These are phyloP conservation scores for Talpa occidentalis DNA, from an alignment of 2,113 vertebrate genomes.

Conservation along the genomic window DNA sequence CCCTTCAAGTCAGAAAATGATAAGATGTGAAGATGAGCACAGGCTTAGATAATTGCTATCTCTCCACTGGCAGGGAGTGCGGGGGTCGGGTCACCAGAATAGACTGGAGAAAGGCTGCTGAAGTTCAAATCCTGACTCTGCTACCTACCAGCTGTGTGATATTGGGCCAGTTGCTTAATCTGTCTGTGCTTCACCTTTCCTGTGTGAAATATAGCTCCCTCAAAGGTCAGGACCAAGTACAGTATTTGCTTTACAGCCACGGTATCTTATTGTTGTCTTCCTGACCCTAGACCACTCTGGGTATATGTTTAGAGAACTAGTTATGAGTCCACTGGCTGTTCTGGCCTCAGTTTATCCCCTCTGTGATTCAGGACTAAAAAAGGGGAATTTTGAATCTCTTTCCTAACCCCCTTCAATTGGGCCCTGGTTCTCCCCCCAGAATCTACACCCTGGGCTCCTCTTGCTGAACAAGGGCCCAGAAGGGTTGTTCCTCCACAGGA, in stretches of 20 bases:
- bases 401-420: background rate
- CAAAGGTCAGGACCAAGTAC: background rate
- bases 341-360: background rate
- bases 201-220: background rate
- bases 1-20: background rate
- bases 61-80: background rate
- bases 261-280: background rate
- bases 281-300: background rate
- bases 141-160: background rate
- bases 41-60: background rate
- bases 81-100: background rate
- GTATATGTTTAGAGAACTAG: background rate
- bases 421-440: no score
- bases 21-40: background rate
- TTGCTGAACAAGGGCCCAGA: background rate
- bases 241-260: no score
- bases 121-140: background rate
- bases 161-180: background rate
- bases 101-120: background rate
- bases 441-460: background rate
- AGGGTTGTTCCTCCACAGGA: rapidly evolving
- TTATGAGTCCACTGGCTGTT: background rate
- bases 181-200: background rate
- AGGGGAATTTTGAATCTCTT: background rate
- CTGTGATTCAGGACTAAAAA: background rate